Evolutionary conservation across 2,113 vertebrate species (phyloP), one percentile per base, ranked within the genome.

Genomic region (Sinocyclocheilus rhinocerous): DNA sequence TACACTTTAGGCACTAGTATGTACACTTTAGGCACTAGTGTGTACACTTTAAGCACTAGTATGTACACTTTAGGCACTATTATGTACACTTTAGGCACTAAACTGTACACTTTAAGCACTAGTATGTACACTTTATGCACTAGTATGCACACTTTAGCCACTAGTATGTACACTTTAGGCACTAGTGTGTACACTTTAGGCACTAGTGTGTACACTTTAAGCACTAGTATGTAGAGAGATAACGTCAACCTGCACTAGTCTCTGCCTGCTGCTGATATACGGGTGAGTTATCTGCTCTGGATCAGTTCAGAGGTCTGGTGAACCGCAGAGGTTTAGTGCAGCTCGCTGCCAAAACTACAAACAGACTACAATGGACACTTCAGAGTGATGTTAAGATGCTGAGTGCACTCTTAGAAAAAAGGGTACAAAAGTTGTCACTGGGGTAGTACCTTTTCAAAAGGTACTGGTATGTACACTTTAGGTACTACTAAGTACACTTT

Each of bases 241-340:
- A 85, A 84, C 1, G 84, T 85, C 75, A 12, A 8, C 12, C 85
- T 86, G 15, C 42, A 15, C 80, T 82, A 76, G 61, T 80, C 76
- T 12, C 26, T 69, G 61, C 33, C 61, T 76, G 76, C 57, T 61
- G 70, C 50, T 84, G 85, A 85, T 87, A 75, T 78, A 70, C 20
- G n/a, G 77, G 22, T 20, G 16, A 26, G 42, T 79, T 89, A 89
- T 89, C 88, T 89, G 45, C 39, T 85, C 59, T 24, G 16, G 11
- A 79, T 89, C 86, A 83, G 72, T 20, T 1, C 61, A 36, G 88
- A 73, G 67, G 18, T 39, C 65, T 72, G 67, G 18, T 59, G 48
- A 59, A 73, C 81, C 18, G 48, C 67, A 59, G 45, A 72, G 81
- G 18, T 70, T 70, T 70, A 55, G 16, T 45, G 26, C 11, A 50